Base-by-base conservation (phyloP, 2,797 vertebrate species). In the Chromis chromis region DNA sequence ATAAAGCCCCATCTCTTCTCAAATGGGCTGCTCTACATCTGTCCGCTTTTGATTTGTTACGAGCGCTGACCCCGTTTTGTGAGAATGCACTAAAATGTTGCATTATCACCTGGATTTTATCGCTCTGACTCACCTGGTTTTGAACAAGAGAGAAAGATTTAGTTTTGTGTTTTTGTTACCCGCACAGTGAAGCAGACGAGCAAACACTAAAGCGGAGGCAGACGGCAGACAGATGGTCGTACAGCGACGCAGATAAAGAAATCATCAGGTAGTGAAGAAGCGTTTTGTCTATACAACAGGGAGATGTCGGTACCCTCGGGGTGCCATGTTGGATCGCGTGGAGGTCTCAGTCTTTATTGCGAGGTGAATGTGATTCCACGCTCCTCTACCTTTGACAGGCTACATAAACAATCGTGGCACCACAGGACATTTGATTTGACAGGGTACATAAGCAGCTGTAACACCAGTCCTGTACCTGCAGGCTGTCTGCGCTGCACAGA, bases 361-460 rank as follows among this genome's bases (percentile, higher is more conserved):
- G 10, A 39, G 60, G 61, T 82, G 72, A 76, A 86, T 65, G 73
- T 48, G 62, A 78, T 82, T 78, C 75, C 52, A 71, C 21, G 50
- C 39, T 83, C 74, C 52, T 54, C 60, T 54, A 25, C 58, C 53
- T 85, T 77, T 83, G 81, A 86, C 84, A 81, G 67, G 68, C 64
- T 74, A 69, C 81, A 83, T 74, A 74, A 89, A 82, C 70, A 78
- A 57, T 53, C 21, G 52, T 70, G 65, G 70, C 74, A 65, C 80
- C 31, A 54, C 49, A 7, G 82, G 78, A 70, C 71, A 70, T 78
- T 80, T 79, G 79, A 89, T 86, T 87, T 85, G 85, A 85, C 86
- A 82, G 69, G 65, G 39, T 53, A 70, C 81, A 63, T 70, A 82
- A 88, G 82, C 71, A 80, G 58, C 61, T 63, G 50, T 68, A 81